Evolutionary conservation across 64 coral and sea anemone species (phyloP), one percentile per base, ranked within the genome.

Genomic region (Montipora foliosa): DNA sequence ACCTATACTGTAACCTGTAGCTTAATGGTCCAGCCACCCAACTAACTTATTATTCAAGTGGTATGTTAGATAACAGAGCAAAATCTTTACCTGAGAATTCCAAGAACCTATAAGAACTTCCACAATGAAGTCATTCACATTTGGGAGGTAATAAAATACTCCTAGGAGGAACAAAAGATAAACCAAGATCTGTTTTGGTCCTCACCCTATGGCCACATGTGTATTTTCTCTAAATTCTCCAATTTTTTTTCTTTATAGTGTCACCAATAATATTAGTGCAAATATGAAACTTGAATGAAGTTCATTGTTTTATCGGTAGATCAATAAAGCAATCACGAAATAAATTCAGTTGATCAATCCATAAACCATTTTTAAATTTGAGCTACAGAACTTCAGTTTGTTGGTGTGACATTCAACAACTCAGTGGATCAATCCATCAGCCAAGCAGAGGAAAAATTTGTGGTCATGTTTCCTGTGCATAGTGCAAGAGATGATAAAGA

Each of bases 131-230:
- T 98, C 96, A 85, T 98, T 94, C 49, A 98, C 96, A 83, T 84
- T 98, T 79, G 96, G 96, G 74, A 98, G 96, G 44, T 98, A 98
- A 57, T 98, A 98, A 98, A 98, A 98, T 21, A 98, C 96, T 84
- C 96, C 96, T 96, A 21, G 5, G 76, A 53, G 55, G 60, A 16
- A 66, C 77, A 57, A 6, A 47, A 82, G 59, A 61, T 83, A 5
- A 74, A 16, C 1, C 1, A 37, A 37, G 37, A 37, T 37, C 37
- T 37, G 37, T 37, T 37, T 37, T 2, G 37, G 37, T 37, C 37
- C 37, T 37, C 37, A 37, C 37, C 37, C 37, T 37, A 2, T 37
- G 37, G 37, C 37, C 2, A 37, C 37, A 37, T 2, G 37, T 37
- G 37, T 37, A 37, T 2, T 37, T 37, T 37, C 37, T 37, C 37